Evolutionary conservation across 1,140 invertebrate species (phyloP).

Genomic region (Macrocentrus cingulum): DNA sequence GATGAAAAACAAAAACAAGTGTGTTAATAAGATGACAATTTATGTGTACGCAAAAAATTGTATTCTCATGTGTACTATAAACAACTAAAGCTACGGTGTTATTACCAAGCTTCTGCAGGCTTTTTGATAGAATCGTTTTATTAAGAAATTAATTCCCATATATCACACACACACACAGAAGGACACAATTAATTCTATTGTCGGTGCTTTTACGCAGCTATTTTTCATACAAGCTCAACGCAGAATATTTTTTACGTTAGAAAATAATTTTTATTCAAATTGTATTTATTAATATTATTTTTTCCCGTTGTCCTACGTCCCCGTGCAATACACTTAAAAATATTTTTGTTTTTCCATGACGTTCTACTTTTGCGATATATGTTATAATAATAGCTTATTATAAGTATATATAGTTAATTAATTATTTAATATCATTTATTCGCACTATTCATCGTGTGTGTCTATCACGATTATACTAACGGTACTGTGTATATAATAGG

Average conservation of each 20-base stretch:
- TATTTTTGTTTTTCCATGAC: constrained; percentile 2
- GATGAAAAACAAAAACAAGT: constrained; percentile 8
- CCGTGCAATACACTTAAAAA: neutral
- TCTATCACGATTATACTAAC: constrained; percentile 1
- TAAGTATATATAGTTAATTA: neutral
- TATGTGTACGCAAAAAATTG: constrained; percentile 15
- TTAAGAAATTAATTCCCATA: too few species aligned
- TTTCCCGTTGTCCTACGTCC: neutral
- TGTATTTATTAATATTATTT: constrained; percentile 9
- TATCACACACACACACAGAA: too few species aligned
- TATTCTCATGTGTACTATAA: constrained; percentile 27
- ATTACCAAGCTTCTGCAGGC: neutral
- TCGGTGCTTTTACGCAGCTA: too few species aligned
- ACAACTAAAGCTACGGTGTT: neutral
- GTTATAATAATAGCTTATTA: constrained; percentile 1
- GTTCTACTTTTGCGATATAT: neutral
- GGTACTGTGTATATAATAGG: constrained; percentile 7
- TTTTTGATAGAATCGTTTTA: constrained; percentile 3
- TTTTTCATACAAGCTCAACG: too few species aligned
- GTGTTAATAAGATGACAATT: neutral
- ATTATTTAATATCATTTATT: constrained; percentile 1
- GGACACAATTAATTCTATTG: too few species aligned
- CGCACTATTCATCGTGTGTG: neutral
- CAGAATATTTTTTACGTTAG: neutral
- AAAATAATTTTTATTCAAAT: neutral